phyloP scores from a whole-genome alignment of 2,888 invertebrate species.

The Stenotaenia linearis region DNA sequence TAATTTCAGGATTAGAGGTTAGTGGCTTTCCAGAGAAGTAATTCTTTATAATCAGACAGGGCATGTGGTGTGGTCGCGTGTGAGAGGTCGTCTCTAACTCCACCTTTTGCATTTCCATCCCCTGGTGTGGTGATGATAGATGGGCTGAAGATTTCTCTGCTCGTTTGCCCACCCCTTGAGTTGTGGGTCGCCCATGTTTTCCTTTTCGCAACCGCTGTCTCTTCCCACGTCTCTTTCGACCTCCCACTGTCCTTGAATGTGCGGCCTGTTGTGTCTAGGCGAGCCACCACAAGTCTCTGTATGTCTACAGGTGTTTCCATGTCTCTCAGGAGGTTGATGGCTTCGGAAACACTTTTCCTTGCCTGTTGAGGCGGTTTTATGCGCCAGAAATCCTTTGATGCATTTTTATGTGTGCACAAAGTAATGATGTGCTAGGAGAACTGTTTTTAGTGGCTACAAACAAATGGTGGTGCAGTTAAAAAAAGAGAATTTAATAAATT shows the following conservation, averaged over 20 bases:
- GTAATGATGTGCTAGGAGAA: not conserved
- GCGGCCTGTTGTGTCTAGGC: not conserved
- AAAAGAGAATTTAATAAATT: not conserved
- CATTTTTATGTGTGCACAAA: not conserved
- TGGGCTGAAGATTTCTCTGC: not conserved
- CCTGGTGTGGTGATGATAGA: not conserved
- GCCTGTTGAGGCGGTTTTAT: too few species aligned
- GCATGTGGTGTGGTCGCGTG: not conserved
- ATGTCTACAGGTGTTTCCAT: not conserved
- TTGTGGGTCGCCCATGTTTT: not conserved
- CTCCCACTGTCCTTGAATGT: slow-evolving; percentile 14
- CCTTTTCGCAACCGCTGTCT: not conserved
- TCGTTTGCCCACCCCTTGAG: not conserved
- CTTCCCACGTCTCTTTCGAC: not conserved
- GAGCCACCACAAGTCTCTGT: not conserved
- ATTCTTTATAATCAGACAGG: not conserved
- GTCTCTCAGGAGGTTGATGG: slow-evolving; percentile 1
- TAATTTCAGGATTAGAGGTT: not conserved
- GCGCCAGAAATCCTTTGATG: not conserved
- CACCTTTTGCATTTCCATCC: not conserved
- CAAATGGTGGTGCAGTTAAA: not conserved
- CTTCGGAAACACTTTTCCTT: not conserved
- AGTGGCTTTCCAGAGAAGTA: not conserved
- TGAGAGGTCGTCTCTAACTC: not conserved
- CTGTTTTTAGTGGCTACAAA: not conserved